Conservation (phyloP, 2,888 invertebrate genomes). For the Cloeon dipterum region DNA sequence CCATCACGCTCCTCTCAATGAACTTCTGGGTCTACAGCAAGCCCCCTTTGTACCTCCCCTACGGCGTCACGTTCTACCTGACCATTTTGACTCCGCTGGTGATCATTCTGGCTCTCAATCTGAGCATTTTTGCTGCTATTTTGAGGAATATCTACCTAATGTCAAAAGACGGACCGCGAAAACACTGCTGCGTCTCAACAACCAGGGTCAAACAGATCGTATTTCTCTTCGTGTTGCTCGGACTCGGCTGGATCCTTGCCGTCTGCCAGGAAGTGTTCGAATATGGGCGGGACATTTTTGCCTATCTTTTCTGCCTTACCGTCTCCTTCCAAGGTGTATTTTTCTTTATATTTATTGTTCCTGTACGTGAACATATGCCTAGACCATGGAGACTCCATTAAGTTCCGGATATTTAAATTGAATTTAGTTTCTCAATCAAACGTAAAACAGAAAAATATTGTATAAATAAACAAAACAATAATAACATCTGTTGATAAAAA, state of each 20-base stretch:
- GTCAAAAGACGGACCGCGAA: too few relatives aligned
- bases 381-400: too few relatives aligned
- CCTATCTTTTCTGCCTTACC: conserved; percentile 6
- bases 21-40: conserved; percentile 2
- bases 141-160: too few relatives aligned
- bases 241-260: conserved; percentile 6
- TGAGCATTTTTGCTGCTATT: too few relatives aligned
- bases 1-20: not conserved
- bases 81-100: conserved; percentile 5
- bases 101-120: too few relatives aligned
- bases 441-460: too few relatives aligned
- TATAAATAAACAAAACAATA: too few relatives aligned
- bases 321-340: conserved; percentile 6
- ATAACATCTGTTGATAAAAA: too few relatives aligned
- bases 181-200: conserved; percentile 1
- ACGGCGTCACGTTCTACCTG: conserved; percentile 4
- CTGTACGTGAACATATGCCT: too few relatives aligned
- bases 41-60: conserved; percentile 5
- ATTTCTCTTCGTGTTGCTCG: conserved; percentile 6
- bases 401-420: too few relatives aligned
- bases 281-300: conserved; percentile 2
- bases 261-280: not conserved
- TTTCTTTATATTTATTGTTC: too few relatives aligned
- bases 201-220: conserved; percentile 3
- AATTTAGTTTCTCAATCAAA: too few relatives aligned